A percentile compares a stretch with the other conserved stretches of the same genome.
Evolutionary conservation across 92 coral and sea anemone species (phyloP).

Genomic region (Palythoa grandis): DNA sequence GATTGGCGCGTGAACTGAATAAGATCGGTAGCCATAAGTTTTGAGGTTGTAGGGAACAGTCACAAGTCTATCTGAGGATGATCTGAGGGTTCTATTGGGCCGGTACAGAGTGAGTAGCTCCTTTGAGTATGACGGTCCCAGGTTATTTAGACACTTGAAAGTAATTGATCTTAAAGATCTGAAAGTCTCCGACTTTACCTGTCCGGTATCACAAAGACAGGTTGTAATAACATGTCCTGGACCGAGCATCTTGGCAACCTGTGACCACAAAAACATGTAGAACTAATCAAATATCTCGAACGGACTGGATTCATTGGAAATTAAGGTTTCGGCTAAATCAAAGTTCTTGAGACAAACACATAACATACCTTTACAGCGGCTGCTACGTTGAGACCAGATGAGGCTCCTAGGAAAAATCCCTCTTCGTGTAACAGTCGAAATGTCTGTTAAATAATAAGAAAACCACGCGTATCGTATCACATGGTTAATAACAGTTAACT

Average conservation of each 20-base stretch:
- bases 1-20: too few species aligned
- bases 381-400: conserved; percentile 93
- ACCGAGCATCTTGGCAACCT: conserved; percentile 94
- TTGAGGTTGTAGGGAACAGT: too few species aligned
- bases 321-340: neutral
- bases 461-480: neutral
- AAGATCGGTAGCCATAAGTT: too few species aligned
- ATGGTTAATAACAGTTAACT: neutral
- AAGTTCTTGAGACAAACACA: neutral
- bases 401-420: conserved; percentile 96
- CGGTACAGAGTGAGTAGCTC: too few species aligned
- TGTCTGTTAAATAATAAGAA: conserved; percentile 59
- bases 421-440: conserved; percentile 93
- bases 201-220: conserved; percentile 95
- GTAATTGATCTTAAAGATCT: neutral
- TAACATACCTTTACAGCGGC: conserved; percentile 90
- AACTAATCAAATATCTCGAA: neutral
- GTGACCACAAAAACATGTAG: neutral
- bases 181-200: conserved; percentile 52
- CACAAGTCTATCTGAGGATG: too few species aligned
- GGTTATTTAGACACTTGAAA: neutral
- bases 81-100: too few species aligned
- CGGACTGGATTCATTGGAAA: neutral
- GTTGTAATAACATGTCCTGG: conserved; percentile 95
- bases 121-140: neutral